phyloP scores from a whole-genome alignment of 2,113 vertebrate genomes.

The Fukomys damarensis region DNA sequence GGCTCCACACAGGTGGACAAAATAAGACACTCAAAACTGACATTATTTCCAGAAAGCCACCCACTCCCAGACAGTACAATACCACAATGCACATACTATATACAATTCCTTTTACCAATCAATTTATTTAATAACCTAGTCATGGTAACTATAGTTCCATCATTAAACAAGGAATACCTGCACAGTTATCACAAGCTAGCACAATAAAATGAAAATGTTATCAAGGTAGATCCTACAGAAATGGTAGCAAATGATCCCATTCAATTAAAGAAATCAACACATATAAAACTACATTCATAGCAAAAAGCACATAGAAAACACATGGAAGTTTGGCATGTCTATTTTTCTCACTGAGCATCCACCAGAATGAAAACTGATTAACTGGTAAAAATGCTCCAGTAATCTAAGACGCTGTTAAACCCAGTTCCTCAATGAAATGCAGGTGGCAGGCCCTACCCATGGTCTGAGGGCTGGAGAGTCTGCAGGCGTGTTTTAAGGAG shows the following conservation, averaged over 20 bases:
- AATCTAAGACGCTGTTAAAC: not conserved
- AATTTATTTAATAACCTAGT: not conserved
- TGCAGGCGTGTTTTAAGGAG: slow-evolving; percentile 97
- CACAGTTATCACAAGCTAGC: not conserved
- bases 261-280: not conserved
- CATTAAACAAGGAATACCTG: not conserved
- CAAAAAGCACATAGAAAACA: not conserved
- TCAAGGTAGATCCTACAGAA: not conserved
- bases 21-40: not conserved
- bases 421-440: accelerated
- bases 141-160: not conserved
- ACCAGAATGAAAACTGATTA: not conserved
- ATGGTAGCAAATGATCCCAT: not conserved
- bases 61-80: too few species aligned
- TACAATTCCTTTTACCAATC: not conserved
- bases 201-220: not conserved
- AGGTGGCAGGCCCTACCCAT: slow-evolving; percentile 75
- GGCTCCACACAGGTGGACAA: not conserved
- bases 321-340: not conserved
- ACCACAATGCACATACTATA: not conserved
- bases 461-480: slow-evolving; percentile 86
- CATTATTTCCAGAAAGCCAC: not conserved
- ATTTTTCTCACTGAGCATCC: not conserved
- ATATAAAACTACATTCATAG: not conserved
- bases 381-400: accelerated